Evolutionary conservation across 2,888 invertebrate genomes (phyloP).

Genomic region (Ophioninae sp.): DNA sequence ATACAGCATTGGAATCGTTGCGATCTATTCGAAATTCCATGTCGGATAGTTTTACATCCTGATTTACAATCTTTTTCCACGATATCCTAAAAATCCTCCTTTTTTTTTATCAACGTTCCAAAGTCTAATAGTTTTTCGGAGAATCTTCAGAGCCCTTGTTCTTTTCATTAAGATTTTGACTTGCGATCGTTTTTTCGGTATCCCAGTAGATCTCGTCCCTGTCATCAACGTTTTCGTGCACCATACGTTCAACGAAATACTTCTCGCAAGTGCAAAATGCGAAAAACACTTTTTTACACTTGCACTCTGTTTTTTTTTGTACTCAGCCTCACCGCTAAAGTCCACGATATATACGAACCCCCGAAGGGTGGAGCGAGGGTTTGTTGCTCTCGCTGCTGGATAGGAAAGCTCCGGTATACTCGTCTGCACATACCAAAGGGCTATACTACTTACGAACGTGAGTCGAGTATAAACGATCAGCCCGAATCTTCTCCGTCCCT

Average conservation of each 20-base stretch:
- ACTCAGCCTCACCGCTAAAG: conserved; percentile 16
- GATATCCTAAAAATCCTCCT: background rate
- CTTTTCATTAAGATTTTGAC: too few relatives aligned
- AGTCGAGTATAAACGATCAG: conserved; percentile 62
- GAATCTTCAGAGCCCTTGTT: too few relatives aligned
- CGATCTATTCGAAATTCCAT: background rate
- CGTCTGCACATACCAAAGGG: conserved; percentile 59
- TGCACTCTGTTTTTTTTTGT: conserved; percentile 34
- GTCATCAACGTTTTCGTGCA: background rate
- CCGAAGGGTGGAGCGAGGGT: background rate
- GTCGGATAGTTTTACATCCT: background rate
- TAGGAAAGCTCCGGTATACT: conserved; percentile 35
- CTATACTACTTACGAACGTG: conserved; percentile 63
- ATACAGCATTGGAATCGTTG: background rate
- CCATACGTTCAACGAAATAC: background rate
- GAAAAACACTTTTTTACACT: conserved; percentile 30
- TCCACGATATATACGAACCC: conserved; percentile 25
- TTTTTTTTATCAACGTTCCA: too few relatives aligned
- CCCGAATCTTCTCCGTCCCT: conserved; percentile 39
- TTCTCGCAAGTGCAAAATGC: background rate
- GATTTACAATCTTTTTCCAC: background rate
- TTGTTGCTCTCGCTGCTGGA: background rate
- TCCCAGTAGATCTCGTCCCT: background rate
- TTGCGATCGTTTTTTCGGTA: background rate
- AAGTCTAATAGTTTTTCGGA: too few relatives aligned